phyloP scores from a whole-genome alignment of 1,140 invertebrate species.

The Stratiolaelaps scimitus region DNA sequence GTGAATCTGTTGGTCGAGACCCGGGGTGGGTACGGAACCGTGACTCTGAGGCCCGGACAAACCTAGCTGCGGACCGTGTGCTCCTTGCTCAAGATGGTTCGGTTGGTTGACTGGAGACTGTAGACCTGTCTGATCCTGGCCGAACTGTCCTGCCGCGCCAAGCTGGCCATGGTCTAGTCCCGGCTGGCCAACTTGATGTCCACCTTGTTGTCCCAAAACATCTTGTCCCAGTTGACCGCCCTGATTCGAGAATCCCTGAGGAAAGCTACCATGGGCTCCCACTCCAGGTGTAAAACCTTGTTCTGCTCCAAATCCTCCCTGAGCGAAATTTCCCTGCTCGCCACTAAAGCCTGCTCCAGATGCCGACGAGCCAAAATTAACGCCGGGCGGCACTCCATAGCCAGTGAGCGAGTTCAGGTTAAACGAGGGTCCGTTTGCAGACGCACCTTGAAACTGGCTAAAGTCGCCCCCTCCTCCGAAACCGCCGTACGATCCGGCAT shows the following conservation, averaged over 20 bases:
- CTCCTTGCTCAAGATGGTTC: conserved; percentile 6
- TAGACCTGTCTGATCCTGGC: too few species aligned
- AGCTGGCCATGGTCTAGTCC: too few species aligned
- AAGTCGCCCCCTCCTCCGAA: not conserved
- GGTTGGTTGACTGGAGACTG: too few species aligned
- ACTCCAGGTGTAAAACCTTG: not conserved
- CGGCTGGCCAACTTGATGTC: not conserved
- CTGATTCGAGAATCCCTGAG: not conserved
- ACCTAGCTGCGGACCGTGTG: too few species aligned
- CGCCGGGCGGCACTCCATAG: not conserved
- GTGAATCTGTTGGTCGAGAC: not conserved
- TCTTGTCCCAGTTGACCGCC: too few species aligned
- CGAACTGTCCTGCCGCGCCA: too few species aligned
- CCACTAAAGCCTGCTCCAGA: not conserved
- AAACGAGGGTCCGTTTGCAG: not conserved
- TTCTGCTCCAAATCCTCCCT: not conserved
- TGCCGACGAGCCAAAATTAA: not conserved
- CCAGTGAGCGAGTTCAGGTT: conserved; percentile 5
- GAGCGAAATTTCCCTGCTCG: not conserved
- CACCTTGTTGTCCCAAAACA: too few species aligned
- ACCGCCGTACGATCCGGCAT: not conserved
- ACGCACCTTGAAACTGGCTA: conserved; percentile 7
- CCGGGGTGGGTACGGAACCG: not conserved
- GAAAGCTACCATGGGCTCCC: not conserved
- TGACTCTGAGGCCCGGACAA: too few species aligned